Evolutionary conservation across 2,888 invertebrate species (phyloP), one percentile per base, ranked within the genome.

Genomic region (Lasioglossum zephyrum): DNA sequence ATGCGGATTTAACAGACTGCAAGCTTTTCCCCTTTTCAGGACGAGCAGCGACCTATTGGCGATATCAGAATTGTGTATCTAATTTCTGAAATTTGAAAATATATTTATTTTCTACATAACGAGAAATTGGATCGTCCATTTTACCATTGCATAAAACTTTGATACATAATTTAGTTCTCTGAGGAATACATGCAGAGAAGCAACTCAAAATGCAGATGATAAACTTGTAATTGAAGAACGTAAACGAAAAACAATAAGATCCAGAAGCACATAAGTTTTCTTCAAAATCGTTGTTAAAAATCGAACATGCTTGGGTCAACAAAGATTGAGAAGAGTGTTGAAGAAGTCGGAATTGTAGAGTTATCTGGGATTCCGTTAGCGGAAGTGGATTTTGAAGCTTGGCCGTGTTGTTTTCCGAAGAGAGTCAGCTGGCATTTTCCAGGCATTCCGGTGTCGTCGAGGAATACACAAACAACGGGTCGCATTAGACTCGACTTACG

Each of bases 401-500:
- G 63, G 57, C n/a, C 31, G 63, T 16, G 63, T 31, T 31, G 63
- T 63, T 63, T 31, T 13, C 63, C 16, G 31, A 31, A 26, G 31
- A 63, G 63, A 31, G 31, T 31, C 63, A 63, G 63, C 63, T 31
- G 63, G 47, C 18, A 36, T 57, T 57, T 39, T 49, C 39, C 36
- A 18, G 18, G 39, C 26, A 13, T 18, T 18, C 11, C 31, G 31
- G 63, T 31, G 63, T 63, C 63, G 63, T 63, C 63, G 63, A 16
- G 31, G 63, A 31, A 63, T 63, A 63, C 60, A 63, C 60, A 31
- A 69, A 69, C 36, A 69, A 39, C 22, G 16, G 57, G 36, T 18
- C 66, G 36, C 66, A 69, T 69, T 36, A 69, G 66, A 69, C 22
- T 69, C 66, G 36, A 22, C 66, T 69, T 69, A 39, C 66, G 36